A percentile compares a stretch with the other conserved stretches of the same genome.
These are phyloP conservation scores for Ectobius pallidus DNA, from an alignment of 2,888 invertebrate species.

Conservation along the genomic window DNA sequence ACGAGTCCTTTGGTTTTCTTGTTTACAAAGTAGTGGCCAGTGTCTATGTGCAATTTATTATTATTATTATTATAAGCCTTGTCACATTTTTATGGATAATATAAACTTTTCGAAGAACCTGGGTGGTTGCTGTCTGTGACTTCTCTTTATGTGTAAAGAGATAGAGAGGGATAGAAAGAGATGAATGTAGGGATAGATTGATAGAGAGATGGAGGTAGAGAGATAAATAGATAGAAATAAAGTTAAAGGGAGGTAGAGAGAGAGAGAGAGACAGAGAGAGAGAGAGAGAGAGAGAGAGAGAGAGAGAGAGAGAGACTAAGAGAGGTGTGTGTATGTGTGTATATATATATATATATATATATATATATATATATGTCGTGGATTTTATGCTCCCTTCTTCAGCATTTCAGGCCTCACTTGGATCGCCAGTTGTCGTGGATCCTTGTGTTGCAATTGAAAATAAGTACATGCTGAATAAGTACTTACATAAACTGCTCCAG, in stretches of 20 bases:
- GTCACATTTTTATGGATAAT: too few relatives aligned
- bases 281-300: not conserved
- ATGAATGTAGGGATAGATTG: not conserved
- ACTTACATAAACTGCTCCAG: too few relatives aligned
- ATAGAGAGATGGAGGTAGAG: not conserved
- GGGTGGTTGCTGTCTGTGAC: too few relatives aligned
- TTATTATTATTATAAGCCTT: too few relatives aligned
- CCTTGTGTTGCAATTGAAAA: too few relatives aligned
- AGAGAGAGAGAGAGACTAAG: not conserved
- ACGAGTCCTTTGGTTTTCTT: too few relatives aligned
- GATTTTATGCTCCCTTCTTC: too few relatives aligned
- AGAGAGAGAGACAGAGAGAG: not conserved
- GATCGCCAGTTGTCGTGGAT: too few relatives aligned
- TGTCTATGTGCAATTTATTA: too few relatives aligned
- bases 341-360: not conserved
- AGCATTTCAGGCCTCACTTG: not conserved
- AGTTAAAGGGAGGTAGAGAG: not conserved
- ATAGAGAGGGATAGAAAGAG: not conserved
- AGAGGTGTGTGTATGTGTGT: not conserved
- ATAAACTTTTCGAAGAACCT: too few relatives aligned
- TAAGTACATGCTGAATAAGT: too few relatives aligned
- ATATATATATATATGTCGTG: not conserved
- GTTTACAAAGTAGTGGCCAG: too few relatives aligned
- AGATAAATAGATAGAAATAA: not conserved
- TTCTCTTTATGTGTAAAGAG: not conserved